Base-by-base conservation (phyloP, 2,797 vertebrate genomes). In the Anniella stebbinsi region DNA sequence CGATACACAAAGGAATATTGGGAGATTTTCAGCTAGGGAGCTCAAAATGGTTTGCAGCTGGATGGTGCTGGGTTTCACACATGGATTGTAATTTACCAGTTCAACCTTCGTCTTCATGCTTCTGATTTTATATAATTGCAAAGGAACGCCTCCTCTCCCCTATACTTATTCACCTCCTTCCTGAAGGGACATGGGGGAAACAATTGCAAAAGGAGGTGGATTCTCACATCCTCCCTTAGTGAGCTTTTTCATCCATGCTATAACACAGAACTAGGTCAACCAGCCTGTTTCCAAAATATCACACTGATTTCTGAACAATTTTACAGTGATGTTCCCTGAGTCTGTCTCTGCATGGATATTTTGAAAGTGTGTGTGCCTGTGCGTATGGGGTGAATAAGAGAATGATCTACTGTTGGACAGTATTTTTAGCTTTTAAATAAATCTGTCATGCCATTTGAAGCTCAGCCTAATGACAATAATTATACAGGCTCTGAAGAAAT, bases 401-500 rank as follows among this genome's bases (percentile, higher is more conserved):
- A 91, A 96, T 91, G 93, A 94, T 96, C 96, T 94, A 86, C 80
- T 91, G 87, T 95, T 90, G 89, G 91, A 90, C 93, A 93, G 87
- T 94, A 95, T 87, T 89, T 93, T 72, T 92, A 93, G 93, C 93
- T 94, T 94, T 89, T 94, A 95, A 96, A 95, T 95, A 96, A 94
- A 95, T 87, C 89, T 72, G 91, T 95, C 94, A 95, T 89, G 92
- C 90, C 92, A 94, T 86, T 93, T 94, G 93, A 91, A 95, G 94
- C 94, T 96, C 95, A 97, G 87, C 93, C 94, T 94, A 92, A 96
- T 94, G 94, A 93, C 76, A 94, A 91, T 96, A 96, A 96, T 96
- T 97, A 96, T 96, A 95, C 94, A 93, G 90, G 94, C 83, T 84
- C 90, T 90, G 87, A 91, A 93, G 93, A 95, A 95, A 97, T 92